Evolutionary conservation across 2,113 vertebrate species (phyloP).

Genomic region (Hydrochoerus hydrochaeris): DNA sequence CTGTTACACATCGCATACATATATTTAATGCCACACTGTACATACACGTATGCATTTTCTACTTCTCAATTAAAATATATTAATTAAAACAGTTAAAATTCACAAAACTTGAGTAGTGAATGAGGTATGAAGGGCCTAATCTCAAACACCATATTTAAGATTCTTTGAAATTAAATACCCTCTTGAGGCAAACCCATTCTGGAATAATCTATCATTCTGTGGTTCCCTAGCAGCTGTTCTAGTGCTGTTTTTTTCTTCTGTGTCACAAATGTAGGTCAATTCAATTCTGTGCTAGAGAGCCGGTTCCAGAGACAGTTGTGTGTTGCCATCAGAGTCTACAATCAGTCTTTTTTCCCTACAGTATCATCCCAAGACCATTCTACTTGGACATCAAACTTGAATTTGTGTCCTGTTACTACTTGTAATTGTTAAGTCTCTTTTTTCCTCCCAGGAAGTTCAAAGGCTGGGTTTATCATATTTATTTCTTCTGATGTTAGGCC

Average conservation of each 20-base stretch:
- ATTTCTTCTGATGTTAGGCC: background rate
- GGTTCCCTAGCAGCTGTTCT: background rate
- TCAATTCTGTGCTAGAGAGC: background rate
- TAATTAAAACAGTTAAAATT: background rate
- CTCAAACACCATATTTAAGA: slow-evolving; percentile 1
- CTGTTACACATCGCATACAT: background rate
- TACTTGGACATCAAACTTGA: background rate
- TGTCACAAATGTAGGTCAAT: background rate
- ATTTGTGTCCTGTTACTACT: background rate
- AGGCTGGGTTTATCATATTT: slow-evolving; percentile 3
- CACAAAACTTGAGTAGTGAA: background rate
- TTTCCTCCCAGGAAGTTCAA: background rate
- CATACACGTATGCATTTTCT: background rate
- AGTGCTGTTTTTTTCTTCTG: background rate
- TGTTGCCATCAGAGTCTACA: background rate
- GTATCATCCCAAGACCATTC: background rate
- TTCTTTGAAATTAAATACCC: slow-evolving; percentile 12
- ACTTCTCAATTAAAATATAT: background rate
- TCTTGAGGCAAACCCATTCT: background rate
- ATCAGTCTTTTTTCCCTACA: slow-evolving; percentile 1
- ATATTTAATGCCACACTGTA: background rate
- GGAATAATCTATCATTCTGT: background rate
- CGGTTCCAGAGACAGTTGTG: background rate
- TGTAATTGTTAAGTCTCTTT: slow-evolving; percentile 19
- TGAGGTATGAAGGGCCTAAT: background rate